Base-by-base conservation (phyloP, 2,113 vertebrate species). In the Fulica atra region DNA sequence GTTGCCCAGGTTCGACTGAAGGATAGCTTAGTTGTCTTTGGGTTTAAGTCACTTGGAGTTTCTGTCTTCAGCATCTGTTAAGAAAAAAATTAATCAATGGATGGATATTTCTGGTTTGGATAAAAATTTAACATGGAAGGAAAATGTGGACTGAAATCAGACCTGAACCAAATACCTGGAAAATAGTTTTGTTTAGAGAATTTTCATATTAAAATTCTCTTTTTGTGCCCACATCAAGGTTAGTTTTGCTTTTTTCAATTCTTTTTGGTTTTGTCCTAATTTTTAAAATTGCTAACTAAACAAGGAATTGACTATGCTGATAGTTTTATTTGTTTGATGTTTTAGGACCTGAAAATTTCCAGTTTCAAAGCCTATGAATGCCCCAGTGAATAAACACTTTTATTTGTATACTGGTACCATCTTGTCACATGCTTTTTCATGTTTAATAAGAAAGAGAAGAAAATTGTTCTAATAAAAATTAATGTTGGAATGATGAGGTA, bases 1-100 rank as follows among this genome's bases (percentile, higher is more conserved):
- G 97, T 97, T n/a, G 81, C 40, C 38, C 94, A 81, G 10, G 97
- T 98, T 87, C 93, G 93, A 48, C 96, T 98, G 46, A 97, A 97
- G 11, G 92, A 57, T 14, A 96, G 92, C 16, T 92, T 97, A 61
- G 38, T 56, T 69, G 94, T 38, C 95, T 95, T 98, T 61, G 65
- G 93, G 53, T 54, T 94, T 20, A 94, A 94, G 56, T 87, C 96
- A 66, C 86, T 87, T 44, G 92, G 8, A 18, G 23, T 56, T 42
- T 95, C 54, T 0, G 57, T 94, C 59, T 96, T 97, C 33, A 48
- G 60, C 21, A 91, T 94, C 98, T 98, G 88, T 78, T 63, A 66
- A 79, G 64, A 11, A 90, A 83, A 91, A 70, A 28, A n/a, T 42
- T 59, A 74, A 84, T 65, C 20, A 60, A 14, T 60, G 40, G 12